These are phyloP conservation scores for Sisor rabdophorus DNA, from an alignment of 2,113 vertebrate genomes.

Conservation along the genomic window DNA sequence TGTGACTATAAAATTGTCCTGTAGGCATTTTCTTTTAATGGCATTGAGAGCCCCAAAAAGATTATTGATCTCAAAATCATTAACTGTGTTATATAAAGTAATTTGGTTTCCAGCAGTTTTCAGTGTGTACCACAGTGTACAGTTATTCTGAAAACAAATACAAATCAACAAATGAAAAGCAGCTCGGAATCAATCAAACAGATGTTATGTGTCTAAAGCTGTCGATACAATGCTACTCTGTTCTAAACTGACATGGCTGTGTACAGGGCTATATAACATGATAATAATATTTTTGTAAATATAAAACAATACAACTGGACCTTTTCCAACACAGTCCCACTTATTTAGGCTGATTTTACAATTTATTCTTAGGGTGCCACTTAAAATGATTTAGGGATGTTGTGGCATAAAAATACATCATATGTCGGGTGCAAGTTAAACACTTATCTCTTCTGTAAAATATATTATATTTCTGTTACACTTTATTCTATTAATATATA, in stretches of 20 bases:
- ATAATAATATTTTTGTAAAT: not conserved
- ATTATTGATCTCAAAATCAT: slow-evolving; percentile 46
- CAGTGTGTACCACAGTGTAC: slow-evolving; percentile 25
- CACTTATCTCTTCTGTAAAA: too few relatives aligned
- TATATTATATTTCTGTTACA: too few relatives aligned
- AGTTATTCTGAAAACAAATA: slow-evolving; percentile 31
- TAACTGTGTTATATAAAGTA: slow-evolving; percentile 49
- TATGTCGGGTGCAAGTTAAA: not conserved
- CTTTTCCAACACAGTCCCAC: not conserved
- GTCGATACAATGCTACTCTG: slow-evolving; percentile 25
- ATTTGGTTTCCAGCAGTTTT: slow-evolving; percentile 44
- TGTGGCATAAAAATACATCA: not conserved
- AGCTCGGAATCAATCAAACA: slow-evolving; percentile 16
- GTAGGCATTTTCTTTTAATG: slow-evolving; percentile 6
- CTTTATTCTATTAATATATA: not conserved
- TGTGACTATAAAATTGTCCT: slow-evolving; percentile 11
- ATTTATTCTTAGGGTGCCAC: not conserved
- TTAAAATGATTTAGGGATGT: not conserved
- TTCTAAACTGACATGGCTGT: not conserved
- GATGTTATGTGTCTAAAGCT: not conserved
- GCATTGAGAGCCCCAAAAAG: not conserved
- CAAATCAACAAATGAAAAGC: slow-evolving; percentile 29
- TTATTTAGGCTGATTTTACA: not conserved
- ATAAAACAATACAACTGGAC: not conserved
- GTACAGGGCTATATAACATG: not conserved